Base-by-base conservation (phyloP, 2,888 invertebrate species). In the Erebia aethiops region DNA sequence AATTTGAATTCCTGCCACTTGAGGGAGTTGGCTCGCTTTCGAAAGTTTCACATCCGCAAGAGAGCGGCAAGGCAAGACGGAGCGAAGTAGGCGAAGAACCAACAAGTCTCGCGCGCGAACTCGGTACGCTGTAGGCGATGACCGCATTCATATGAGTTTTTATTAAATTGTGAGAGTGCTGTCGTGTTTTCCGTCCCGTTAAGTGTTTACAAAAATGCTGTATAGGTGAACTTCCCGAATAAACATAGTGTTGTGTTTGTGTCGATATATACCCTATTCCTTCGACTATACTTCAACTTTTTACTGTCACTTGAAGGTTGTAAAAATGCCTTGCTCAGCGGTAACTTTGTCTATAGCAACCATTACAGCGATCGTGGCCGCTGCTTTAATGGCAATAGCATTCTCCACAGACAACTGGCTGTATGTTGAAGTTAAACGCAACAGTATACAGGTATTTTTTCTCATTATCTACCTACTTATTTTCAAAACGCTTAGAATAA, bases 321-420 rank as follows among this genome's bases (percentile, higher is more conserved):
- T 86, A 85, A 95, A 94, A 92, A 98, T 98, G 98, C 98, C 98
- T 94, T 98, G 98, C 94, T 98, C 98, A 84, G 98, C 98, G 85
- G 97, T 98, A 87, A 98, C 98, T 88, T 95, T 98, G 90, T 98
- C 98, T 90, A 95, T 98, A 93, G 98, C 98, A 83, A 98, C 98
- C 85, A 98, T 99, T 92, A 97, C 98, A 88, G 98, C 98, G 87
- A 98, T 99, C 89, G 96, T 98, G 87, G 98, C 98, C 83, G 97
- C 98, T 86, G 98, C 98, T 77, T 94, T 98, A 86, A 95, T 99
- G 89, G 96, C 98, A 84, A 98, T 99, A 89, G 98, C 98, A 83
- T 98, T 98, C 94, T 96, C 98, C 81, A 98, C 98, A 87, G 98
- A 99, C 94, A 98, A 98, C 95, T 99, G 99, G 99, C 95, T 98